Evolutionary conservation across 2,113 vertebrate genomes (phyloP).

Genomic region (Synchiropus splendidus): DNA sequence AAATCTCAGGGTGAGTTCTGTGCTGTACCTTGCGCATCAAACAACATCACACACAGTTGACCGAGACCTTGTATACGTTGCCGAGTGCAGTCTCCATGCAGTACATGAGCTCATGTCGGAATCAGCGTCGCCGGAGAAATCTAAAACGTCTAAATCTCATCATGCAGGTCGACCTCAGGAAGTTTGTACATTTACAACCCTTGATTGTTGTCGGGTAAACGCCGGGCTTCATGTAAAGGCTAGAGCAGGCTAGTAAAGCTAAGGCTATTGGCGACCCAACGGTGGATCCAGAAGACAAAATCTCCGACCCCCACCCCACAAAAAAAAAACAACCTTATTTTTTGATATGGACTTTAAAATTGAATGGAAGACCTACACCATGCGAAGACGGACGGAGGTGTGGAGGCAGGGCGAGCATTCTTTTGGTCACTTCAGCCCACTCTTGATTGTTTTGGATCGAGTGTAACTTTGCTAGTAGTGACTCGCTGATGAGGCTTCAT

Average conservation of each 20-base stretch:
- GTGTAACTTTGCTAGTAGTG: no score
- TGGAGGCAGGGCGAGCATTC: no score
- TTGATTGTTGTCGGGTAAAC: constrained; percentile 15
- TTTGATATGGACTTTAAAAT: no score
- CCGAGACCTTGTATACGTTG: constrained; percentile 15
- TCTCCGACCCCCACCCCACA: no score
- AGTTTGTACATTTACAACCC: constrained; percentile 23
- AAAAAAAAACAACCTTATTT: no score
- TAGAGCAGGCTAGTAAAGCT: constrained; percentile 39
- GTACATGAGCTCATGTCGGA: constrained; percentile 22
- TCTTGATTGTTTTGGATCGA: no score
- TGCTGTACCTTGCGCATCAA: constrained; percentile 4
- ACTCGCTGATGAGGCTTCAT: no score
- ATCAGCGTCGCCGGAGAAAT: constrained; percentile 17
- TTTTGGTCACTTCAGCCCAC: no score
- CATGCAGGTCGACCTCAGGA: constrained; percentile 47
- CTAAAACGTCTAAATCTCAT: constrained; percentile 37
- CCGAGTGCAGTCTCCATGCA: constrained; percentile 45
- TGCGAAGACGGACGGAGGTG: constrained; percentile 5
- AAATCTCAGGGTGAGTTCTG: constrained; percentile 11
- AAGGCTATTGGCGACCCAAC: constrained; percentile 40
- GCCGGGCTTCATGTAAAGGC: constrained; percentile 27
- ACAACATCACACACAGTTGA: constrained; percentile 11
- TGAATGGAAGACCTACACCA: constrained; percentile 2
- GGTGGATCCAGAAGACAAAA: constrained; percentile 7